These are phyloP conservation scores for Rotaria macrura DNA, from an alignment of 2,888 invertebrate genomes.

Conservation along the genomic window DNA sequence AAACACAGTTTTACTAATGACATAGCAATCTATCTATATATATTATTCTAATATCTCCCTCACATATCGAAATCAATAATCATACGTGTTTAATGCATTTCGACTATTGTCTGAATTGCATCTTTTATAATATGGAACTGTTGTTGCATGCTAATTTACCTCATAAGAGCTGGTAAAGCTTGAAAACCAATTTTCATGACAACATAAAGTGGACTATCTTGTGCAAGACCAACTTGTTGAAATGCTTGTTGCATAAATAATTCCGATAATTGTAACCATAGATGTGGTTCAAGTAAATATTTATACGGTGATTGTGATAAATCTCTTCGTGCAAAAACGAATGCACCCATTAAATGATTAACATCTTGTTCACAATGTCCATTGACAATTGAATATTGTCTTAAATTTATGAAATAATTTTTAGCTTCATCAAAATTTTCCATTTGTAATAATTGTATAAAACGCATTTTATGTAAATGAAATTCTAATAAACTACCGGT, in stretches of 20 bases:
- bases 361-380: conserved; percentile 26
- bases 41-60: too few relatives aligned
- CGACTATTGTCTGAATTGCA: too few relatives aligned
- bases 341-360: conserved; percentile 29
- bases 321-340: conserved; percentile 19
- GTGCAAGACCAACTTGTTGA: conserved; percentile 26
- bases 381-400: conserved; percentile 17
- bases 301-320: conserved; percentile 27
- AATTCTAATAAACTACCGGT: conserved; percentile 24
- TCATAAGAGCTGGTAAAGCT: background rate
- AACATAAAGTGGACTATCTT: conserved; percentile 30
- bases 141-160: background rate
- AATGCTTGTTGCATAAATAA: conserved; percentile 28
- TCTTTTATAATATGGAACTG: too few relatives aligned
- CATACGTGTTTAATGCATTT: too few relatives aligned
- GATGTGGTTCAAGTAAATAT: conserved; percentile 22
- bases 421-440: conserved; percentile 19
- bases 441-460: conserved; percentile 23
- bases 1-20: too few relatives aligned
- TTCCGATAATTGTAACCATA: conserved; percentile 31
- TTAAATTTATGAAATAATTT: conserved; percentile 23
- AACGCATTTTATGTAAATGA: conserved; percentile 28
- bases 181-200: background rate
- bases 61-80: too few relatives aligned
- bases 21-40: too few relatives aligned